Percentiles rank a stretch among this genome's conserved stretches.
These are phyloP conservation scores for Gavia stellata DNA, from an alignment of 2,113 vertebrate genomes.

Conservation along the genomic window DNA sequence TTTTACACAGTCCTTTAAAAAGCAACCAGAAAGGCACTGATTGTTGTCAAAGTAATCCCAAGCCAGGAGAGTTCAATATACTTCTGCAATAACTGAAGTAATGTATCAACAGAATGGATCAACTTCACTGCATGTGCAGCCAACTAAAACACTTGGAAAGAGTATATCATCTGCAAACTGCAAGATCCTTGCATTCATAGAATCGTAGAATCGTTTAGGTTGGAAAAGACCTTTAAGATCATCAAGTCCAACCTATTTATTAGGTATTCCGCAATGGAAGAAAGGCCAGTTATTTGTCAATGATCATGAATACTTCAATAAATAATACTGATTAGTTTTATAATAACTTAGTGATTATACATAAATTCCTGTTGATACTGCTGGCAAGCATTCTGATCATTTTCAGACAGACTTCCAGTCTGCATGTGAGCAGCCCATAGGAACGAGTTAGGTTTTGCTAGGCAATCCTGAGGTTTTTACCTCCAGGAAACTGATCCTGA, in stretches of 20 bases:
- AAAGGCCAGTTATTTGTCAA: not conserved
- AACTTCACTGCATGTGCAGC: not conserved
- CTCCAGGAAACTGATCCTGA: slow-evolving; percentile 31
- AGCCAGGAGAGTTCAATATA: not conserved
- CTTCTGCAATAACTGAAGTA: not conserved
- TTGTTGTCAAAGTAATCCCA: not conserved
- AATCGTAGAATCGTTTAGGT: too few species aligned
- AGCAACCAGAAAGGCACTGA: not conserved
- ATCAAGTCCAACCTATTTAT: too few species aligned
- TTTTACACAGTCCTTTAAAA: not conserved
- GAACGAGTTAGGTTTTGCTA: not conserved
- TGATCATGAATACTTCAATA: not conserved
- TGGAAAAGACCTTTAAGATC: too few species aligned
- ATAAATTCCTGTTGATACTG: not conserved
- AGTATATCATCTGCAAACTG: not conserved
- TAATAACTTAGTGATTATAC: not conserved
- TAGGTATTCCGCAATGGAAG: not conserved
- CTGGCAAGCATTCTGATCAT: not conserved
- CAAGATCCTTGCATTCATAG: not conserved
- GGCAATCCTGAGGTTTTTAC: not conserved
- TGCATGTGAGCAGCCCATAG: not conserved
- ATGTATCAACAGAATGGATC: not conserved
- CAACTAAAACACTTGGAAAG: not conserved
- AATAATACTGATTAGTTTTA: not conserved
- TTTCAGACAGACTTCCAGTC: not conserved